These are phyloP conservation scores for Lemur catta DNA, from an alignment of 2,797 vertebrate genomes.

Conservation along the genomic window DNA sequence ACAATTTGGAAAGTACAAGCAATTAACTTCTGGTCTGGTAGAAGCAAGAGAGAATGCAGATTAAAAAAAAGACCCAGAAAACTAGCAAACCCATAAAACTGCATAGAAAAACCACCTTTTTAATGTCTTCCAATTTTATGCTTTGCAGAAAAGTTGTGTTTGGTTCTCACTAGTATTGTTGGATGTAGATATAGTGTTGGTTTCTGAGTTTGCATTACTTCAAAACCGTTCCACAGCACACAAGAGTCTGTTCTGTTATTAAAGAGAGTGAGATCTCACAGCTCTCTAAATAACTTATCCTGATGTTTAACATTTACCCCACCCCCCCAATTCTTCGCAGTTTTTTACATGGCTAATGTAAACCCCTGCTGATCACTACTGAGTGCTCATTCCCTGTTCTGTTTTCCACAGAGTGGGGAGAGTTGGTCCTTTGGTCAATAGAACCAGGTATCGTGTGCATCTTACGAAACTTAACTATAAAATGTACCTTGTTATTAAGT, in stretches of 20 bases:
- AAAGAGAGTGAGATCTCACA: conserved; percentile 32
- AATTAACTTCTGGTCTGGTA: conserved; percentile 6
- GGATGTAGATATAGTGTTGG: not conserved
- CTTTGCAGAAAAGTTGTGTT: conserved; percentile 27
- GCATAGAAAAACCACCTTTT: not conserved
- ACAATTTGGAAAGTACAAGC: conserved; percentile 46
- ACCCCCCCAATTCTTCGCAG: not conserved
- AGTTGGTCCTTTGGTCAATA: not conserved
- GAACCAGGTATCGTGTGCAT: not conserved
- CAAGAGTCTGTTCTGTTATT: conserved; percentile 35
- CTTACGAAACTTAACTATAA: not conserved
- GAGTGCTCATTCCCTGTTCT: not conserved
- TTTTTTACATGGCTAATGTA: not conserved
- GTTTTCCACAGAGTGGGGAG: not conserved
- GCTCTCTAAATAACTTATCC: conserved; percentile 50
- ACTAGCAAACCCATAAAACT: not conserved
- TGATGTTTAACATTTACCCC: not conserved
- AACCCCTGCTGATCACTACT: not conserved
- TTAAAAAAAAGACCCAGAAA: not conserved
- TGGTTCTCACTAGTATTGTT: not conserved
- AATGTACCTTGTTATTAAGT: not conserved
- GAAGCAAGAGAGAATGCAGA: conserved; percentile 4
- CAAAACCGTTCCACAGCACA: not conserved
- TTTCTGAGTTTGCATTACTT: conserved; percentile 11
- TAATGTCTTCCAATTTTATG: not conserved